Conservation (phyloP, 2,888 invertebrate species). For the Coelogynopora nodosa region DNA sequence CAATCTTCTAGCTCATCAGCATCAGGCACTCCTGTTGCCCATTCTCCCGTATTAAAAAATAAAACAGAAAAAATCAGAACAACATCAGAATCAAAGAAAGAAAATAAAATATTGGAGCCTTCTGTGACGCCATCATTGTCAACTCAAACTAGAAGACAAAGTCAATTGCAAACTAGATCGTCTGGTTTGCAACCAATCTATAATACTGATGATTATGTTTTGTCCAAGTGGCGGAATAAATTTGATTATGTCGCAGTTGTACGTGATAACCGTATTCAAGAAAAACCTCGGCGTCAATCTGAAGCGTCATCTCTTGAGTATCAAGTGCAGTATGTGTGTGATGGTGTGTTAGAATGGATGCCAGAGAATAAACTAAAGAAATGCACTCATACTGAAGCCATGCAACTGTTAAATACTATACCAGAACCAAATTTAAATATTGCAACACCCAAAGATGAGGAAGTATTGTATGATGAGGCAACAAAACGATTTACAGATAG, state of each 20-base stretch:
- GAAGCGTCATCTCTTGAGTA: not conserved
- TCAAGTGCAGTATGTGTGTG: not conserved
- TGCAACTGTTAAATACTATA: not conserved
- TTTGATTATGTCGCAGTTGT: not conserved
- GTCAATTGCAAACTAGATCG: not conserved
- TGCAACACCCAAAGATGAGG: not conserved
- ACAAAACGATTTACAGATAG: not conserved
- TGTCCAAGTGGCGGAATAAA: not conserved
- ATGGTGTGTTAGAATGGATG: not conserved
- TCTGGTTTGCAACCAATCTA: not conserved
- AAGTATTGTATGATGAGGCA: not conserved
- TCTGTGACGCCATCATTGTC: not conserved
- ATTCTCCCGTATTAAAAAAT: not conserved
- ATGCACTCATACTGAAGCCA: not conserved
- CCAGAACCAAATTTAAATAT: not conserved
- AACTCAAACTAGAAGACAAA: not conserved
- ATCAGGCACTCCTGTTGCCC: not conserved
- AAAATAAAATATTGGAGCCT: not conserved
- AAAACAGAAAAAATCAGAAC: not conserved
- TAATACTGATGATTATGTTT: not conserved
- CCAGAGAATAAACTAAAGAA: not conserved
- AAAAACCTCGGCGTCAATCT: not conserved
- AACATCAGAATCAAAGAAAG: not conserved
- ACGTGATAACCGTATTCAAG: not conserved
- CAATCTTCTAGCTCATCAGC: not conserved